These are phyloP conservation scores for Xiphydria camelus DNA, from an alignment of 2,888 invertebrate genomes.

Conservation along the genomic window DNA sequence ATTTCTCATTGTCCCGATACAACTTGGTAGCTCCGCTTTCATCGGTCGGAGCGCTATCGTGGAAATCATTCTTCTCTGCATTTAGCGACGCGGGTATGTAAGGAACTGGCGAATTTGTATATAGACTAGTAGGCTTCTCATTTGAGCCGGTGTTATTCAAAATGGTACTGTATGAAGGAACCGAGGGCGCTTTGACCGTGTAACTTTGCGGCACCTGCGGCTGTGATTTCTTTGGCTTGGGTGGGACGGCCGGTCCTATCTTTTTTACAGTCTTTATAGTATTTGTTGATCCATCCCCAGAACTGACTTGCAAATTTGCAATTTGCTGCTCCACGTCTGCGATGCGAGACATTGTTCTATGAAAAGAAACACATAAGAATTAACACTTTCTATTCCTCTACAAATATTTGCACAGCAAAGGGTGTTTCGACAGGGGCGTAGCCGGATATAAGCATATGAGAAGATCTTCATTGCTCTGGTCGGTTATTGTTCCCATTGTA, in stretches of 20 bases:
- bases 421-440: no score
- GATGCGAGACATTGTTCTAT: conserved; percentile 56
- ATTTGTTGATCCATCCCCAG: conserved; percentile 55
- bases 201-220: conserved; percentile 78
- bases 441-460: no score
- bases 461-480: no score
- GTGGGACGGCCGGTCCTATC: conserved; percentile 78
- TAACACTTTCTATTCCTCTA: no score
- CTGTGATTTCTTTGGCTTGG: conserved; percentile 71
- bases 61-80: conserved; percentile 50
- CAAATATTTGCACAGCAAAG: no score
- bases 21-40: conserved; percentile 39
- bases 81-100: conserved; percentile 36
- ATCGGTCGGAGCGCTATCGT: conserved; percentile 27
- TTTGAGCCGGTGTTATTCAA: conserved; percentile 60
- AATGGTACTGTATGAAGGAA: conserved; percentile 76
- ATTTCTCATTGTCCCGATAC: conserved; percentile 47
- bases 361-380: no score
- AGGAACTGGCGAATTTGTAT: conserved; percentile 52
- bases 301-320: conserved; percentile 68
- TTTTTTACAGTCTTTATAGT: conserved; percentile 60
- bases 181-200: conserved; percentile 68
- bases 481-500: no score
- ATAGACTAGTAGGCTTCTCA: conserved; percentile 47
- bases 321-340: conserved; percentile 73